A percentile compares a stretch with the other conserved stretches of the same genome.
Evolutionary conservation across 1,140 invertebrate genomes (phyloP).

Genomic region (Hormaphis cornu): DNA sequence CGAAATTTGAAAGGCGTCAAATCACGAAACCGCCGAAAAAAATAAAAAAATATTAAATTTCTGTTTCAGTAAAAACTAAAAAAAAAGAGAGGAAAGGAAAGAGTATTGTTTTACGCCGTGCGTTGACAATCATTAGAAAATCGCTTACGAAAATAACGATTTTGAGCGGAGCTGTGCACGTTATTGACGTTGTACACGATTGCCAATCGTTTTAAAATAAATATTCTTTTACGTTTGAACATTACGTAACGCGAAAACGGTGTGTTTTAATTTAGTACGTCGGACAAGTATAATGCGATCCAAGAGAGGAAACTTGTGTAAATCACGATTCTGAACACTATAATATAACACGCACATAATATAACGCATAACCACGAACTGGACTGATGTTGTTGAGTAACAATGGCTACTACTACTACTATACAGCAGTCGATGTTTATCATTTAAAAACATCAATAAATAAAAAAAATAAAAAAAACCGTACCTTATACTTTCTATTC

Average conservation of each 20-base stretch:
- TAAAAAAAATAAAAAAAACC: slow-evolving; percentile 23
- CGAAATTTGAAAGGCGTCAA: no score
- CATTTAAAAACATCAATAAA: slow-evolving; percentile 6
- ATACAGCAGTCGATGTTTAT: slow-evolving; percentile 12
- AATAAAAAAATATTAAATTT: no score
- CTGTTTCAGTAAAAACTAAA: no score
- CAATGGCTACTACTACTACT: slow-evolving; percentile 1
- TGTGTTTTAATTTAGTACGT: slow-evolving; percentile 10
- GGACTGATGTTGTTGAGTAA: slow-evolving; percentile 12
- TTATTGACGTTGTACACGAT: no score
- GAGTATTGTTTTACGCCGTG: no score
- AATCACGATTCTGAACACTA: slow-evolving; percentile 18
- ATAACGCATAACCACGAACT: slow-evolving; percentile 1
- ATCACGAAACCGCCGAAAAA: no score
- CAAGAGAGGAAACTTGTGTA: slow-evolving; percentile 17
- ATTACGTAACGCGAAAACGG: neutral
- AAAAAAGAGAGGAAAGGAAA: no score
- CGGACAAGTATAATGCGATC: neutral
- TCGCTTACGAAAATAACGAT: no score
- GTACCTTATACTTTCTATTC: slow-evolving; percentile 5
- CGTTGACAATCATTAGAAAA: no score
- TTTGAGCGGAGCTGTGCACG: no score
- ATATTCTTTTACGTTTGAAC: neutral
- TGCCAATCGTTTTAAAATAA: neutral
- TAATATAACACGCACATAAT: neutral